Evolutionary conservation across 2,888 invertebrate species (phyloP).

Genomic region (Lasius platythorax): DNA sequence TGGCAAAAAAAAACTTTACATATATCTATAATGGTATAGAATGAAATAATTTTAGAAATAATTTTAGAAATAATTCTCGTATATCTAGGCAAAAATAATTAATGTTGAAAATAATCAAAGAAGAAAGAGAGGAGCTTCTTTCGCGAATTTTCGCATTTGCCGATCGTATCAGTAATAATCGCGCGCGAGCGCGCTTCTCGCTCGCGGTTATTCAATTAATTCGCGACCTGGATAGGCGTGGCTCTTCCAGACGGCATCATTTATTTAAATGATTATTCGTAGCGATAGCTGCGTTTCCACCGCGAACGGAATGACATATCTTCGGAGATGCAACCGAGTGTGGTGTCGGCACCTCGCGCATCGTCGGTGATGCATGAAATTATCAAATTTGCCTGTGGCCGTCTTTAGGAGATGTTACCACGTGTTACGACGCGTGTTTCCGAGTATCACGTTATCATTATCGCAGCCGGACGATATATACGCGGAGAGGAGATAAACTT

Average conservation of each 20-base stretch:
- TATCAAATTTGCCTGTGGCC: constrained; percentile 41
- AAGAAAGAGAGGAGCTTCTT: neutral
- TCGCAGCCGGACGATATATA: neutral
- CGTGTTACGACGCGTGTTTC: neutral
- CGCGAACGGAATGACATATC: constrained; percentile 37
- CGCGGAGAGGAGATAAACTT: neutral
- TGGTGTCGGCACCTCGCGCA: constrained; percentile 35
- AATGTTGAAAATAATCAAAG: neutral
- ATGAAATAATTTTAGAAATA: too few species aligned
- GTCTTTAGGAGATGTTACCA: neutral
- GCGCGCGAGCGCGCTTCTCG: neutral
- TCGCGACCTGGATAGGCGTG: constrained; percentile 42
- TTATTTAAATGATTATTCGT: constrained; percentile 60
- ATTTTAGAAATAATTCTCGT: too few species aligned
- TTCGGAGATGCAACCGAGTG: constrained; percentile 52
- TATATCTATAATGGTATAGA: neutral
- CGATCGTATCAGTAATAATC: neutral
- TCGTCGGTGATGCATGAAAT: constrained; percentile 50
- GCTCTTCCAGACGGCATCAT: constrained; percentile 45
- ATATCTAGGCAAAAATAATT: neutral
- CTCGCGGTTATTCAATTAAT: constrained; percentile 36
- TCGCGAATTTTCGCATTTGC: neutral
- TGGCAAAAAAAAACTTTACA: neutral
- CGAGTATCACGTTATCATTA: constrained; percentile 24
- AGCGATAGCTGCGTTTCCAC: constrained; percentile 37